Conservation (phyloP, 1,140 invertebrate species). For the Pinna nobilis region DNA sequence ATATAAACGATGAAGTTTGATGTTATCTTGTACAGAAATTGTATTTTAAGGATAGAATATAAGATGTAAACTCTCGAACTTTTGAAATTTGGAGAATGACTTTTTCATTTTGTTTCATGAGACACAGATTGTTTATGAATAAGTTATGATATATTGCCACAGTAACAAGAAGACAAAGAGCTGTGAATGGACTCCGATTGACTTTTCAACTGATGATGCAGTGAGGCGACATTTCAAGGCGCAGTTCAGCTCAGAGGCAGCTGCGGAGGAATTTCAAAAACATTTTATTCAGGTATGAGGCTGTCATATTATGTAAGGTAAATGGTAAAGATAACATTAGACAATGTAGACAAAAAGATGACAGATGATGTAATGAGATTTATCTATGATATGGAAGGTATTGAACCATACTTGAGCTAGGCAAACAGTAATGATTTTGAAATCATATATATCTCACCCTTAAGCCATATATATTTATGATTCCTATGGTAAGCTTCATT, state of each 20-base stretch:
- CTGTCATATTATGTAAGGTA: not conserved
- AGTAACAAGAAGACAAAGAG: constrained; percentile 73
- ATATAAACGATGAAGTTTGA: too few relatives aligned
- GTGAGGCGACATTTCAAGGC: constrained; percentile 73
- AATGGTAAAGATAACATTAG: not conserved
- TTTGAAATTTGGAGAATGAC: not conserved
- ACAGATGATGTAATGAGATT: not conserved
- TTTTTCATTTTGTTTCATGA: too few relatives aligned
- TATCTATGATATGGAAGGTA: not conserved
- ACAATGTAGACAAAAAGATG: not conserved
- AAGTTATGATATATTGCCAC: not conserved
- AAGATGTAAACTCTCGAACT: not conserved
- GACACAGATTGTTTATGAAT: too few relatives aligned
- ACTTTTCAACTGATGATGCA: constrained; percentile 74
- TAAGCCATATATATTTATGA: not conserved
- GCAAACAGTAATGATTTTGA: not conserved
- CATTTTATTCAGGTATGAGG: constrained; percentile 72
- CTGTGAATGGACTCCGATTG: constrained; percentile 76
- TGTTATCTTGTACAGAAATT: not conserved
- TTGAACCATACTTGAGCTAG: not conserved
- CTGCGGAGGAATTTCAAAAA: constrained; percentile 75
- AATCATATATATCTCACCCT: not conserved
- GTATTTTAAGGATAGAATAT: not conserved
- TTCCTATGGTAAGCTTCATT: not conserved
- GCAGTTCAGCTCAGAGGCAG: constrained; percentile 72